Evolutionary conservation across 2,797 vertebrate species (phyloP), one percentile per base, ranked within the genome.

Genomic region (Pipistrellus pipistrellus): DNA sequence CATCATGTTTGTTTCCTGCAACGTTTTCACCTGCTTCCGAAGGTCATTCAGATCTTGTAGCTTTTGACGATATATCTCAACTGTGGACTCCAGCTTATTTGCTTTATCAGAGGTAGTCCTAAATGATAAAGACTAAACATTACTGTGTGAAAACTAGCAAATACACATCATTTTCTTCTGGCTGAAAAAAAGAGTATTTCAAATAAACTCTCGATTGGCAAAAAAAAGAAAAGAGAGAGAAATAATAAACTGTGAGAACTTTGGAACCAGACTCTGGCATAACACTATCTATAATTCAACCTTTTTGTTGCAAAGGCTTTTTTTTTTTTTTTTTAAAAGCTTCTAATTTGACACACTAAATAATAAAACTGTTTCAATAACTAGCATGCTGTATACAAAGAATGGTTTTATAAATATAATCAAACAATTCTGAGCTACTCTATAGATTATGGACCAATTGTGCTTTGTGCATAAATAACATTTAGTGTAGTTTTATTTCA

Each of bases 1-100:
- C 96, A 99, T 99, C 98, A 99, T 99, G 97, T 99, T 99, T 91
- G 99, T 99, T 97, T 99, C 99, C 96, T 99, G 99, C 97, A 99
- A 98, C 53, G 99, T 98, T 96, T 99, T 99, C 97, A 99, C 98
- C 97, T 99, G 99, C 95, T 99, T 98, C 96, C 99, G 99, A 93
- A 99, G 98, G 97, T 99, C 99, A 18, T 98, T 99, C 62, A 99
- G 98, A 92, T 99, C 99, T 97, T 99, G 99, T 85, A 99, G 98
- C 93, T 99, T 99, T 96, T 99, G 99, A 89, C 99, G 99, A 97
- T 99, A 99, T 0, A 99, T 98, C 38, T 99, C 99, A 73, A 99
- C 98, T 0, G 99, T 99, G 0, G 99, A 99, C 96, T 99, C 99
- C 91, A 99, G 98, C 97, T 99, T 99, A 95, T 98, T 99, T n/a